A percentile compares a stretch with the other conserved stretches of the same genome.
Evolutionary conservation across 2,797 vertebrate genomes (phyloP).

Genomic region (Hemitrygon akajei): DNA sequence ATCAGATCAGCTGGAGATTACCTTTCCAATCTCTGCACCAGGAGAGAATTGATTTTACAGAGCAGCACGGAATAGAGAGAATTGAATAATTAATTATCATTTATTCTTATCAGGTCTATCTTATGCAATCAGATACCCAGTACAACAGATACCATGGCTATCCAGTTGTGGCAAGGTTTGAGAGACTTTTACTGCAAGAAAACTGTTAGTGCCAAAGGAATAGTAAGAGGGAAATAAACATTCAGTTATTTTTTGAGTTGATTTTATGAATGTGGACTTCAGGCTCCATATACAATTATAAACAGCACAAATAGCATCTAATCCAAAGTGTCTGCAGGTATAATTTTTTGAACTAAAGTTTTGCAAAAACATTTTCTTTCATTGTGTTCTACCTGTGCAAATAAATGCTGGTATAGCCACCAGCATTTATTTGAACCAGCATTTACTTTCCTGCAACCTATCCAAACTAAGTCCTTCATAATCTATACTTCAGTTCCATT

Average conservation of each 20-base stretch:
- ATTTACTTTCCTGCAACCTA: too few species aligned
- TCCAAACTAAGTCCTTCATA: too few species aligned
- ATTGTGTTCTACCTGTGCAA: neutral
- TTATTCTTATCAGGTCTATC: neutral
- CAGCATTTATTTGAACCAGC: too few species aligned
- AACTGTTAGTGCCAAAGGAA: neutral
- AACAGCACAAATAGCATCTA: too few species aligned
- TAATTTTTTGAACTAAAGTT: neutral
- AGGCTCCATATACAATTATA: neutral
- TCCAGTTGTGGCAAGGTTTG: neutral
- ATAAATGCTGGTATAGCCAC: neutral
- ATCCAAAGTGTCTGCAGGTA: neutral
- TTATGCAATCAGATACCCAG: neutral
- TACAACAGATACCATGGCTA: neutral
- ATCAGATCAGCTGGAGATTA: neutral
- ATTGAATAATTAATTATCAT: neutral
- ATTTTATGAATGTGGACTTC: neutral
- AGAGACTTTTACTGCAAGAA: neutral
- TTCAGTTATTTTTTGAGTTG: neutral
- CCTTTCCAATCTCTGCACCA: neutral
- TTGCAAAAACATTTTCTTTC: neutral
- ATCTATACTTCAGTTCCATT: too few species aligned
- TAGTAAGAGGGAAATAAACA: neutral
- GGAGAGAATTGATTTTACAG: neutral
- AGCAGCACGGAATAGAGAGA: neutral